These are phyloP conservation scores for Ceryle rudis DNA, from an alignment of 2,797 vertebrate genomes.

Conservation along the genomic window DNA sequence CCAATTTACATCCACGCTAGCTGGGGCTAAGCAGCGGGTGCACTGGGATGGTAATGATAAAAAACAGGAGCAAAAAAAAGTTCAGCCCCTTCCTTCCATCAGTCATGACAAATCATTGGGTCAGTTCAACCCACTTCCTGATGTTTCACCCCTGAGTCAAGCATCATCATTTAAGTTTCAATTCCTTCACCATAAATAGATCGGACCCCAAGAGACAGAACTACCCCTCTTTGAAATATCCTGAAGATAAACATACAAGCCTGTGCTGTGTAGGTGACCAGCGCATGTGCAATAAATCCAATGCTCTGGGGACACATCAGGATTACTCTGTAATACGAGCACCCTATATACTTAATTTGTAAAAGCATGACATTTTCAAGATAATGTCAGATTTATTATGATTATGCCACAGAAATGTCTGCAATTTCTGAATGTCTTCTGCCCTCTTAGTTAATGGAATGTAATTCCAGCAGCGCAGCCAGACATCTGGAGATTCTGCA, in stretches of 20 bases:
- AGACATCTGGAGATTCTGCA: constrained; percentile 1
- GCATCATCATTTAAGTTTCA: background rate
- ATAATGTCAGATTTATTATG: background rate
- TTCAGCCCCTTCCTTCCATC: background rate
- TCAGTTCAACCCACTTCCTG: background rate
- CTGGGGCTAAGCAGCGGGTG: background rate
- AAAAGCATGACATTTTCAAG: background rate
- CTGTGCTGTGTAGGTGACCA: background rate
- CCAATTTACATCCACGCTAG: background rate
- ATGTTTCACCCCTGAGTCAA: background rate
- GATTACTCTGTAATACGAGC: background rate
- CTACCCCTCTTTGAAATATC: background rate
- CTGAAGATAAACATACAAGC: background rate
- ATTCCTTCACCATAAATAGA: background rate
- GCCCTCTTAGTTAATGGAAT: background rate
- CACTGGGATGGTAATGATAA: background rate
- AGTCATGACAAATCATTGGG: background rate
- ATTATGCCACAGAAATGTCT: background rate
- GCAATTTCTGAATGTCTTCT: background rate
- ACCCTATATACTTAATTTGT: background rate
- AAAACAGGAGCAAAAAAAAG: background rate
- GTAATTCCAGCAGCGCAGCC: background rate
- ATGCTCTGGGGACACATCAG: background rate
- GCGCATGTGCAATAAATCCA: background rate
- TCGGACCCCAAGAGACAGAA: background rate